Conservation (phyloP, 2,797 vertebrate species). For the Ceryle rudis region DNA sequence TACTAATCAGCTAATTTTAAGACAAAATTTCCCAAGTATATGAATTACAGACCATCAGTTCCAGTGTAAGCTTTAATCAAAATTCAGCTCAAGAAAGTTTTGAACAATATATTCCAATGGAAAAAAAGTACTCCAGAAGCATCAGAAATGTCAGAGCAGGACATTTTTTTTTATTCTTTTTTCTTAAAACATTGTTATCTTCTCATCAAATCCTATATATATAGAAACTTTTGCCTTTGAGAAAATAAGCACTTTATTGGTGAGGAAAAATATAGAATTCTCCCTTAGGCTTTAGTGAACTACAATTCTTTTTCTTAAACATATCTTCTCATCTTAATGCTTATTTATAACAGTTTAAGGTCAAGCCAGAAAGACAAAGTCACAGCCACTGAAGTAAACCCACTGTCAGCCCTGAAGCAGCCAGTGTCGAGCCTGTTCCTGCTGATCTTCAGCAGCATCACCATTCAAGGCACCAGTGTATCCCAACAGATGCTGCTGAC, state of each 20-base stretch:
- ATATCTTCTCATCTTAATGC: not conserved
- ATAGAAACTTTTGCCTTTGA: not conserved
- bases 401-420: fast-evolving
- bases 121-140: not conserved
- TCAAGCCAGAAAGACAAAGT: not conserved
- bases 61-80: not conserved
- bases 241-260: not conserved
- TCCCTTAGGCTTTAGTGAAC: not conserved
- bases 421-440: fast-evolving
- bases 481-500: fast-evolving
- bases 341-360: not conserved
- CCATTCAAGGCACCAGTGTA: fast-evolving
- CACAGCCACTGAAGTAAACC: not conserved
- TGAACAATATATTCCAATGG: not conserved
- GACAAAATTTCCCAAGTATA: not conserved
- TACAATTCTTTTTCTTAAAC: not conserved
- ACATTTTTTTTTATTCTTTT: not conserved
- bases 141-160: not conserved
- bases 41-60: not conserved
- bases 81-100: not conserved
- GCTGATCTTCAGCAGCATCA: not conserved
- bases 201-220: not conserved
- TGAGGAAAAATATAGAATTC: not conserved
- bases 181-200: not conserved
- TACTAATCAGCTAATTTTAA: not conserved